These are phyloP conservation scores for Grammomys dolichurus DNA, from an alignment of 2,113 vertebrate genomes.

Conservation along the genomic window DNA sequence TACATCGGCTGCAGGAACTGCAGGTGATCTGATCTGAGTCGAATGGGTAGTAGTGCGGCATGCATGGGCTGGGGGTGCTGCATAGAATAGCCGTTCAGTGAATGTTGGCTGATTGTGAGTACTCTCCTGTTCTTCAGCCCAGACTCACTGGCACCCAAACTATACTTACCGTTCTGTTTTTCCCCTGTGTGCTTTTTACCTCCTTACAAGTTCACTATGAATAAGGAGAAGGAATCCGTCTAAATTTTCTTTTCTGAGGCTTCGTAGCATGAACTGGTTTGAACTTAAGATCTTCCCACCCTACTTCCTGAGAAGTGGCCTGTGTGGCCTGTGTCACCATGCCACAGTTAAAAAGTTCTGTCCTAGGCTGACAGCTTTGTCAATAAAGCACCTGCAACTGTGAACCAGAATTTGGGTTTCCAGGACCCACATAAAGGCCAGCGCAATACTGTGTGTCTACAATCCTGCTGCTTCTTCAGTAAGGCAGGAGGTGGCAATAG, in stretches of 20 bases:
- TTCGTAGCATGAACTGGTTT: not conserved
- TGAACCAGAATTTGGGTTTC: not conserved
- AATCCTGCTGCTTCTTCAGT: not conserved
- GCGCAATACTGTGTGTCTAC: not conserved
- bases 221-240: not conserved
- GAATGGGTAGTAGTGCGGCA: too few species aligned
- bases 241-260: not conserved
- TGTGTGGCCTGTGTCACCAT: too few species aligned
- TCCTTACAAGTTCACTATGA: not conserved
- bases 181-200: not conserved
- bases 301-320: too few species aligned
- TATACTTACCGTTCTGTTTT: not conserved
- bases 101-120: not conserved
- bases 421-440: not conserved
- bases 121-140: not conserved
- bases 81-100: too few species aligned
- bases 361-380: not conserved
- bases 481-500: not conserved
- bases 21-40: too few species aligned
- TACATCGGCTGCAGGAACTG: not conserved
- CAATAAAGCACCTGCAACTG: not conserved
- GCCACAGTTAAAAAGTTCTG: not conserved
- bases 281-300: not conserved
- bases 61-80: fast-evolving
- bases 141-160: not conserved